Percentiles rank a stretch among this genome's conserved stretches.
Conservation (phyloP, 2,888 invertebrate species). For the Phengaris arion region DNA sequence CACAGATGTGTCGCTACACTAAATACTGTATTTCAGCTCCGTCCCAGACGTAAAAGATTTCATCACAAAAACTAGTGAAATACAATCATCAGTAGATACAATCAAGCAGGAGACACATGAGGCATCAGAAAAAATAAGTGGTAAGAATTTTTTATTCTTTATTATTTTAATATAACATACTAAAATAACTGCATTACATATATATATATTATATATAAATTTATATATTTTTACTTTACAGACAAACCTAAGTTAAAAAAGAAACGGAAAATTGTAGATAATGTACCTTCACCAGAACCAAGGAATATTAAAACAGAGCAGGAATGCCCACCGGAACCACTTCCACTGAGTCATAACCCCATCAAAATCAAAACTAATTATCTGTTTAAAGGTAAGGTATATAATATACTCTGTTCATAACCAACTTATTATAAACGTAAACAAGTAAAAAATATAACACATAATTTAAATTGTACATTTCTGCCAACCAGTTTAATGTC, state of each 20-base stretch:
- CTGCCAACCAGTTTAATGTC: too few relatives aligned
- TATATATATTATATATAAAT: neutral
- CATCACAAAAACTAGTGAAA: neutral
- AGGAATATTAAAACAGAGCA: neutral
- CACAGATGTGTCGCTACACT: too few relatives aligned
- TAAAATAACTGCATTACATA: neutral
- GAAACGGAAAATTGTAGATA: neutral
- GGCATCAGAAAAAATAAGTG: neutral
- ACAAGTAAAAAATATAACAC: too few relatives aligned
- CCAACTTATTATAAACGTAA: too few relatives aligned
- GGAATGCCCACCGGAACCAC: too few relatives aligned
- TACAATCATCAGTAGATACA: neutral
- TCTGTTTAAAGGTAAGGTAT: conserved; percentile 54
- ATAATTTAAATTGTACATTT: too few relatives aligned
- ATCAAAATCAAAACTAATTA: conserved; percentile 62
- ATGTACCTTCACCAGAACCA: neutral
- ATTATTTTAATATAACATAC: too few relatives aligned
- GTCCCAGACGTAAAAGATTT: neutral
- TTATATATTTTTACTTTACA: neutral
- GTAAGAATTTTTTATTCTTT: neutral
- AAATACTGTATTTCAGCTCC: neutral
- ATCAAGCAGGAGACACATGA: neutral
- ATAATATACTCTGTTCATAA: neutral
- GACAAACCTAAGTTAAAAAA: neutral
- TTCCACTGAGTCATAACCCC: conserved; percentile 31